A percentile compares a stretch with the other conserved stretches of the same genome.
Evolutionary conservation across 1,140 invertebrate genomes (phyloP).

Genomic region (Magallana gigas): DNA sequence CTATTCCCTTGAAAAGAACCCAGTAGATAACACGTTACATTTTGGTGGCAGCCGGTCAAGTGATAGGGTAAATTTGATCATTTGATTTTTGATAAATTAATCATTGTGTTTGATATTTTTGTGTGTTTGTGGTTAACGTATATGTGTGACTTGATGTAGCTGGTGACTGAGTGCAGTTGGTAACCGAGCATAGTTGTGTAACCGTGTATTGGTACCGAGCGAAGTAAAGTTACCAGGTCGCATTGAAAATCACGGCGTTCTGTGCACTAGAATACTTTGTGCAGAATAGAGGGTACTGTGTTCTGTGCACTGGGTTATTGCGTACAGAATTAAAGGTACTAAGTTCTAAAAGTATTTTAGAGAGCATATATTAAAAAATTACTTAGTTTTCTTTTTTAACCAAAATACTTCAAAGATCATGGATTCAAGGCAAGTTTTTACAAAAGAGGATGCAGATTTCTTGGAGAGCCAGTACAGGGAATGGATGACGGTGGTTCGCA

Average conservation of each 20-base stretch:
- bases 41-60: slow-evolving; percentile 1
- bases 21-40: not conserved
- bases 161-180: not conserved
- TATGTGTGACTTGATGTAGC: not conserved
- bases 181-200: not conserved
- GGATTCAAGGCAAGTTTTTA: too few relatives aligned
- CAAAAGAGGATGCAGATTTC: too few relatives aligned
- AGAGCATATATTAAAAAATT: too few relatives aligned
- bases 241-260: too few relatives aligned
- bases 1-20: not conserved
- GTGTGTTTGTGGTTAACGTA: not conserved
- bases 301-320: too few relatives aligned
- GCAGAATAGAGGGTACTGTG: too few relatives aligned
- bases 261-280: not conserved
- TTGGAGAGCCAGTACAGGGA: too few relatives aligned
- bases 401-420: too few relatives aligned
- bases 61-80: not conserved
- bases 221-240: too few relatives aligned
- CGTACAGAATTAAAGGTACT: not conserved
- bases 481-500: too few relatives aligned
- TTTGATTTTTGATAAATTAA: not conserved
- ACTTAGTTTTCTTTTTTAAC: too few relatives aligned
- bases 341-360: not conserved
- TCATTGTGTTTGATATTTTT: not conserved
- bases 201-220: not conserved